Conservation (phyloP, 2,888 invertebrate genomes). For the Microdon myrmicae region DNA sequence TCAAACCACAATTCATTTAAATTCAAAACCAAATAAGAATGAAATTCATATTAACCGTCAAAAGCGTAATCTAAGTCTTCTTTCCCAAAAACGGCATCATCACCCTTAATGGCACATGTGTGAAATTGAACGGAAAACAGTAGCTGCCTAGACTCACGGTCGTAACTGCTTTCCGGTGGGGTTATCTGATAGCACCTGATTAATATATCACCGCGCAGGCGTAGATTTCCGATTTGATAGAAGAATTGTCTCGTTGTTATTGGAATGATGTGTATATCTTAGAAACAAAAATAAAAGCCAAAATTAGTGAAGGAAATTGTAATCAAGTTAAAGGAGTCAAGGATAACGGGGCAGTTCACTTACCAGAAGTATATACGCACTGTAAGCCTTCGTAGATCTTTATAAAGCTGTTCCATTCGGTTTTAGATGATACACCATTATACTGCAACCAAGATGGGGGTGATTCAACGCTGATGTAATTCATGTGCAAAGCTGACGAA, state of each 20-base stretch:
- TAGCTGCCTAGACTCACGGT: slow-evolving; percentile 69
- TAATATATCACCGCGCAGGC: slow-evolving; percentile 85
- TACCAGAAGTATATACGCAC: slow-evolving; percentile 87
- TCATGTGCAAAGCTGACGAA: slow-evolving; percentile 85
- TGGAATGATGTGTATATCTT: slow-evolving; percentile 58
- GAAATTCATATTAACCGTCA: slow-evolving; percentile 71
- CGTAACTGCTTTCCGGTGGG: slow-evolving; percentile 31
- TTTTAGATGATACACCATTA: slow-evolving; percentile 62
- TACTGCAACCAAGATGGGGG: slow-evolving; percentile 79
- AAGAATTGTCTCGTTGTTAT: slow-evolving; percentile 72
- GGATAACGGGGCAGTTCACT: slow-evolving; percentile 47
- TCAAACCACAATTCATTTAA: slow-evolving; percentile 1
- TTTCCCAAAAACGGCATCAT: slow-evolving; percentile 84
- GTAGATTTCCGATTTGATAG: slow-evolving; percentile 70
- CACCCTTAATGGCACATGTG: slow-evolving; percentile 89
- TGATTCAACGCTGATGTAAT: slow-evolving; percentile 86
- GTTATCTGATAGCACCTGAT: slow-evolving; percentile 88
- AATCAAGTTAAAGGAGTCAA: too few relatives aligned
- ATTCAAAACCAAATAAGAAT: neutral
- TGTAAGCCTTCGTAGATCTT: slow-evolving; percentile 92
- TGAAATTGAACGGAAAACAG: slow-evolving; percentile 92
- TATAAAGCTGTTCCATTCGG: slow-evolving; percentile 79
- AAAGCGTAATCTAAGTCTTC: slow-evolving; percentile 88
- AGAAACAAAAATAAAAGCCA: neutral
- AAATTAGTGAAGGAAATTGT: too few relatives aligned